A percentile compares a stretch with the other conserved stretches of the same genome.
Evolutionary conservation across 2,113 vertebrate species (phyloP).

Genomic region (Hydrolagus affinis): DNA sequence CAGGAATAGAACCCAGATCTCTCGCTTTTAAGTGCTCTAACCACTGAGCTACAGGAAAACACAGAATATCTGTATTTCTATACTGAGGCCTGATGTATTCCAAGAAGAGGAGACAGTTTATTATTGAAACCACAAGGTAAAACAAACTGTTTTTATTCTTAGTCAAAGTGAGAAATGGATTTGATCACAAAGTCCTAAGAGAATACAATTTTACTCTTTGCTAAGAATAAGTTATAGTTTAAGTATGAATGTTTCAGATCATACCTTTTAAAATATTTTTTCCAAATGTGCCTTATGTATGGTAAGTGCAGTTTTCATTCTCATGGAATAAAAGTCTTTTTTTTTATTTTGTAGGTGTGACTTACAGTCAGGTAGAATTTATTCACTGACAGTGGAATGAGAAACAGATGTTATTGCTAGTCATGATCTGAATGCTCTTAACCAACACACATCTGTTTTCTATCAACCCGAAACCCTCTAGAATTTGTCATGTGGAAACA

Average conservation of each 20-base stretch:
- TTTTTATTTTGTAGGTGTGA: background rate
- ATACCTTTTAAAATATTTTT: background rate
- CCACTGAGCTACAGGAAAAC: too few species aligned
- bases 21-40: too few species aligned
- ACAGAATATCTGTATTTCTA: background rate
- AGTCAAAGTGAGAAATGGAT: background rate
- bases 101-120: background rate
- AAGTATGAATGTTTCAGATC: background rate
- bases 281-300: background rate
- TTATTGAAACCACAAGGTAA: background rate
- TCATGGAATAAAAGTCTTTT: background rate
- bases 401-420: background rate
- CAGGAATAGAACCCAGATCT: too few species aligned
- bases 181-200: background rate
- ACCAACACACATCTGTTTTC: background rate
- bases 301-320: background rate
- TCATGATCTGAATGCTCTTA: background rate
- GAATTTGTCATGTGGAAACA: background rate
- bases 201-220: background rate
- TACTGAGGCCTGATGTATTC: background rate
- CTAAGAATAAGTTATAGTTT: background rate
- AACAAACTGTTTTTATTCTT: background rate
- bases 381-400: background rate
- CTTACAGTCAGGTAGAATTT: background rate
- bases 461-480: background rate